Evolutionary conservation across 2,113 vertebrate species (phyloP).

Genomic region (Ctenodactylus gundi): DNA sequence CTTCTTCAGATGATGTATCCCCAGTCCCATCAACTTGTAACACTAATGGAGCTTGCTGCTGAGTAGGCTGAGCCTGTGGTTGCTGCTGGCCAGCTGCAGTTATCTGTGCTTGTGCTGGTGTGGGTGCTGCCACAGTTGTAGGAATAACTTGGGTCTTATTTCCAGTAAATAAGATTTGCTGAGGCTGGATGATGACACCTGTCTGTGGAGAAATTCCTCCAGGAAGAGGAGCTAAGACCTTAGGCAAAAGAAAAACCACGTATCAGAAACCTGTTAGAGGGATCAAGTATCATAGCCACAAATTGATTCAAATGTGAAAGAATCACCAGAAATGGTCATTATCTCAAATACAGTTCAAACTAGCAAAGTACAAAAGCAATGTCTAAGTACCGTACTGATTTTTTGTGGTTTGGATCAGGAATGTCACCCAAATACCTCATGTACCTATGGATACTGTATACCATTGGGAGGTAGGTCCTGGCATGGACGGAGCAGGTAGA

Average conservation of each 20-base stretch:
- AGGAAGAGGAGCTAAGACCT: conserved; percentile 96
- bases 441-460: no score
- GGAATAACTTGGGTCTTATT: conserved; percentile 96
- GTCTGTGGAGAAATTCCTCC: conserved; percentile 95
- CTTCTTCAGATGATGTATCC: conserved; percentile 97
- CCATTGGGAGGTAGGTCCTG: no score
- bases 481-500: no score
- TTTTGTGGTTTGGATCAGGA: no score
- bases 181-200: conserved; percentile 98
- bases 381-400: no score
- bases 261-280: not conserved
- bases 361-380: not conserved
- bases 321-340: not conserved
- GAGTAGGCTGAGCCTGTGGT: conserved; percentile 88
- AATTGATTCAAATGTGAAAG: not conserved
- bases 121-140: conserved; percentile 88
- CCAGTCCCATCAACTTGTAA: conserved; percentile 96
- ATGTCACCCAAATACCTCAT: no score
- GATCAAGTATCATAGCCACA: not conserved
- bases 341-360: not conserved
- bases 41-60: conserved; percentile 93
- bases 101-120: conserved; percentile 89
- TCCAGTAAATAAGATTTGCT: conserved; percentile 97
- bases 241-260: conserved; percentile 44
- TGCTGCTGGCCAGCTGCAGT: conserved; percentile 87